A percentile compares a stretch with the other conserved stretches of the same genome.
phyloP scores from a whole-genome alignment of 2,113 vertebrate species.

The Gopherus flavomarginatus region DNA sequence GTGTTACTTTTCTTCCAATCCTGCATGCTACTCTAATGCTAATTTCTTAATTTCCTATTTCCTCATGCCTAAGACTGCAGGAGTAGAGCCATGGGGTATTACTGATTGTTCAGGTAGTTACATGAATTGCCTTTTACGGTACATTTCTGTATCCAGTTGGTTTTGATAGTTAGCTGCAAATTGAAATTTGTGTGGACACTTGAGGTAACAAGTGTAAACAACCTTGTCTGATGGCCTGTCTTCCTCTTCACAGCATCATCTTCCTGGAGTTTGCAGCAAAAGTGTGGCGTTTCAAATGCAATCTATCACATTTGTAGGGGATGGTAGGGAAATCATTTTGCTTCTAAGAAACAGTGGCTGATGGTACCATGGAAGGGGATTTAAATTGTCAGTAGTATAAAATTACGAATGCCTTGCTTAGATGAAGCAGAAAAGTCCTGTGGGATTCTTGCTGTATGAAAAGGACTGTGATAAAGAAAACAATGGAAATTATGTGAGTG shows the following conservation, averaged over 20 bases:
- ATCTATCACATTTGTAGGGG: neutral
- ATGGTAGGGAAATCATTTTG: neutral
- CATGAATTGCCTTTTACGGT: neutral
- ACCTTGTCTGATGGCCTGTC: neutral
- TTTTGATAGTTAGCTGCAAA: neutral
- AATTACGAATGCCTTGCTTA: neutral
- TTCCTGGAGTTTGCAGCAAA: neutral
- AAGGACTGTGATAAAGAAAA: neutral
- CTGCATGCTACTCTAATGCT: neutral
- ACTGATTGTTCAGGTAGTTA: neutral
- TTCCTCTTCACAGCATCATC: accelerated
- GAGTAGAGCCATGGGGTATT: neutral
- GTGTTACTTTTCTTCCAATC: neutral
- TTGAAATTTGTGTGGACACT: neutral
- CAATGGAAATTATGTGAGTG: neutral
- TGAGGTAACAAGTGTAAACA: neutral
- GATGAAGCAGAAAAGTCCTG: neutral
- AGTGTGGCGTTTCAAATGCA: accelerated
- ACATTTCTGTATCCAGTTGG: neutral
- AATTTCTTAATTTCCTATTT: neutral
- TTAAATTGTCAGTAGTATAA: neutral
- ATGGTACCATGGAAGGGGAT: neutral
- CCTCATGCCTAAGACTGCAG: neutral
- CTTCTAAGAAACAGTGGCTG: neutral
- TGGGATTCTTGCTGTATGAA: neutral